phyloP scores from a whole-genome alignment of 1,140 invertebrate species.

The Macrotrachela quadricornifera region DNA sequence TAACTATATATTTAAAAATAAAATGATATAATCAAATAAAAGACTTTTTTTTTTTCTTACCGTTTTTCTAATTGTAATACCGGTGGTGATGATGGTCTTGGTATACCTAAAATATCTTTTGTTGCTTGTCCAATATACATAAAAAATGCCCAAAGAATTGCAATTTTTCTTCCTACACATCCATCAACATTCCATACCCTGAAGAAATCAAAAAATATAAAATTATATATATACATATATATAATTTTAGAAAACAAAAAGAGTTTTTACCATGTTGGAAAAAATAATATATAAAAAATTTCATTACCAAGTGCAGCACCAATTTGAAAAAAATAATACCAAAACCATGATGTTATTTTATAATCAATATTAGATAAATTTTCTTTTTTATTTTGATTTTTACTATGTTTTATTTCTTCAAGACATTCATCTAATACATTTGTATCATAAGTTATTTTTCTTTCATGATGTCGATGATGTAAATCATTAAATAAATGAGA shows the following conservation, averaged over 20 bases:
- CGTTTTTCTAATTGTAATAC: conserved; percentile 16
- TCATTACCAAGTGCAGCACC: conserved; percentile 7
- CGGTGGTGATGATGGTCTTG: conserved; percentile 54
- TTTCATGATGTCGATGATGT: too few relatives aligned
- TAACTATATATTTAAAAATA: conserved; percentile 23
- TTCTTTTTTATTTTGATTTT: too few relatives aligned
- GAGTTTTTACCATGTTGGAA: conserved; percentile 8
- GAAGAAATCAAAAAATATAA: too few relatives aligned
- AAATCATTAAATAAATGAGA: too few relatives aligned
- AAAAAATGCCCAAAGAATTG: too few relatives aligned
- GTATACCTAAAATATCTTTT: conserved; percentile 65
- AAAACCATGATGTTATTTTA: neutral
- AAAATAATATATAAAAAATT: conserved; percentile 8
- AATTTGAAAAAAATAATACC: conserved; percentile 9
- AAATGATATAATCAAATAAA: neutral
- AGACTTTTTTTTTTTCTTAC: neutral
- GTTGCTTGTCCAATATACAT: conserved; percentile 51
- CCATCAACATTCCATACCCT: conserved; percentile 6
- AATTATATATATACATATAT: too few relatives aligned
- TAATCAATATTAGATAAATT: too few relatives aligned
- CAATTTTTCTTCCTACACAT: neutral
- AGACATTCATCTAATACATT: too few relatives aligned
- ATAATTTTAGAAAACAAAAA: too few relatives aligned
- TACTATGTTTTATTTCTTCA: too few relatives aligned
- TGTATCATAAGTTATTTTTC: too few relatives aligned